Conservation (phyloP, 2,888 invertebrate species). For the Empis livida region DNA sequence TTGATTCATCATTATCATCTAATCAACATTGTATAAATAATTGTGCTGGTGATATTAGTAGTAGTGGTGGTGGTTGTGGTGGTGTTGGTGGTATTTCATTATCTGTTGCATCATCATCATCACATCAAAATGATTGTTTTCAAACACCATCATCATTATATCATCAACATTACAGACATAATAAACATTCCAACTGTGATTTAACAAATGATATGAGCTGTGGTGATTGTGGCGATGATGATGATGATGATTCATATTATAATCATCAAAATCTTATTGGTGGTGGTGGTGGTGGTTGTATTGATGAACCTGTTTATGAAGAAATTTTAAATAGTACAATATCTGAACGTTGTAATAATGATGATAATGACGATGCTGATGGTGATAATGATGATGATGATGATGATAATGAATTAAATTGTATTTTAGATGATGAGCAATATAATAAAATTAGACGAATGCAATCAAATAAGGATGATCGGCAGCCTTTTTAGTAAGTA, state of each 20-base stretch:
- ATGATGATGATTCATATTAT: neutral
- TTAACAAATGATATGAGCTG: conserved; percentile 15
- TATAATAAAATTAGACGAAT: conserved; percentile 11
- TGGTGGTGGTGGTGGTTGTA: conserved; percentile 11
- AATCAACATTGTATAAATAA: neutral
- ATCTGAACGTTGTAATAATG: neutral
- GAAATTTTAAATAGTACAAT: conserved; percentile 28
- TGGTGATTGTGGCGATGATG: conserved; percentile 19
- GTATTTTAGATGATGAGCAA: conserved; percentile 7
- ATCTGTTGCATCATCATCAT: neutral
- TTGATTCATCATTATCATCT: neutral
- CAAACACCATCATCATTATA: conserved; percentile 1
- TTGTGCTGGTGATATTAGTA: neutral
- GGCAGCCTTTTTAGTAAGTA: too few relatives aligned
- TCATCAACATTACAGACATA: conserved; percentile 29
- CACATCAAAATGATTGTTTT: conserved; percentile 2
- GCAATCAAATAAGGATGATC: conserved; percentile 8
- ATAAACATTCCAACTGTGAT: conserved; percentile 35
- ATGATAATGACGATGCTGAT: neutral
- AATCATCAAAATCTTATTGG: neutral
- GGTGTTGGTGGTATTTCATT: neutral
- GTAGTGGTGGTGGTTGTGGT: neutral
- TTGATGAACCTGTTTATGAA: conserved; percentile 32
- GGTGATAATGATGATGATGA: conserved; percentile 1
- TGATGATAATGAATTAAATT: neutral